These are phyloP conservation scores for Rhyzopertha dominica DNA, from an alignment of 1,140 invertebrate genomes.

Conservation along the genomic window DNA sequence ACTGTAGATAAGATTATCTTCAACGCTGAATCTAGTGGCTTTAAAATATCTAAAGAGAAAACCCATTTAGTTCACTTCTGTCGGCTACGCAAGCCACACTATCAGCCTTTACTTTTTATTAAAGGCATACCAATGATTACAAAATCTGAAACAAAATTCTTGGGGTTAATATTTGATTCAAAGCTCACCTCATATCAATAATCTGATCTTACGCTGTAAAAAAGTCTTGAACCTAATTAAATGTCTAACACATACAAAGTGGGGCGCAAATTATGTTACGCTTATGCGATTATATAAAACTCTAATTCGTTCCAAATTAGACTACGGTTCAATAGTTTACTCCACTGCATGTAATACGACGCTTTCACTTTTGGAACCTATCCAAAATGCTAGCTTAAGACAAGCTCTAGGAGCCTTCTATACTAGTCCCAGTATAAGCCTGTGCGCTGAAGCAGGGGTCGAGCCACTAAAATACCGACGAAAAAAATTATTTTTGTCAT, in stretches of 20 bases:
- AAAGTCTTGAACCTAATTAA: conserved; percentile 13
- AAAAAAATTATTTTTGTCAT: too few relatives aligned
- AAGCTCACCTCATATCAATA: conserved; percentile 13
- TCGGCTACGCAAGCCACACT: not conserved
- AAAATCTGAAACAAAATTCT: conserved; percentile 7
- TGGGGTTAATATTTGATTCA: conserved; percentile 14
- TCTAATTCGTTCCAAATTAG: conserved; percentile 16
- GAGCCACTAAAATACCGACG: too few relatives aligned
- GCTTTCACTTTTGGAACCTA: conserved; percentile 10
- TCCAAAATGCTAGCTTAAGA: conserved; percentile 10
- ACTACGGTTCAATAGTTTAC: conserved; percentile 19
- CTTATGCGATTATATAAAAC: conserved; percentile 15
- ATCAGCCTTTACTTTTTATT: not conserved
- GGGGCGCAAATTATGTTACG: conserved; percentile 16
- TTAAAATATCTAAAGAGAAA: conserved; percentile 11
- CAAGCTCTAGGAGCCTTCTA: conserved; percentile 14
- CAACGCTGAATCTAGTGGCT: conserved; percentile 5
- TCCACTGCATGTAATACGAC: conserved; percentile 5
- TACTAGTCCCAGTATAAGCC: conserved; percentile 12
- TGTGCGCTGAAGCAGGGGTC: conserved; percentile 14
- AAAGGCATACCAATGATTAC: conserved; percentile 2
- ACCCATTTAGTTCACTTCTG: conserved; percentile 10
- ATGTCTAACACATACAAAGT: conserved; percentile 8
- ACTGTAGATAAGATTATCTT: conserved; percentile 4
- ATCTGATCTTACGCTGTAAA: conserved; percentile 9